Percentiles rank a stretch among this genome's conserved stretches.
phyloP scores from a whole-genome alignment of 1,140 invertebrate species.

The Lepidostoma basale region DNA sequence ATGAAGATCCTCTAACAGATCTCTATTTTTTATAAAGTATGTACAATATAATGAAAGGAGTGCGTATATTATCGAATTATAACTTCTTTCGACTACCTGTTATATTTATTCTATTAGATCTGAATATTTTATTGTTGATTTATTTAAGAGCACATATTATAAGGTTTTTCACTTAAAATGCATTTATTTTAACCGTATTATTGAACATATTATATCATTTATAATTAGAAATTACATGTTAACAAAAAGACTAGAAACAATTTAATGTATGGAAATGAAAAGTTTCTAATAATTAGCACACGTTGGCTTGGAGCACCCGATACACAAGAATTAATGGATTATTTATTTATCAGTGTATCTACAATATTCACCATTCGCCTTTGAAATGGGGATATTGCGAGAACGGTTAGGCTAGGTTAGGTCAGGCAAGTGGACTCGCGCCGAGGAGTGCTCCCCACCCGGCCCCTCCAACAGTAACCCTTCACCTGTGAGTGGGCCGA shows the following conservation, averaged over 20 bases:
- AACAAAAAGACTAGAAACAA: constrained; percentile 20
- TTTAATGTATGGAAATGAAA: constrained; percentile 8
- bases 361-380: no score
- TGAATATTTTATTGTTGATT: constrained; percentile 30
- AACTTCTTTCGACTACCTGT: constrained; percentile 16
- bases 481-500: no score
- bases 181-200: constrained; percentile 19
- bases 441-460: no score
- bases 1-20: constrained; percentile 7
- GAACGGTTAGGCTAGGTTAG: no score
- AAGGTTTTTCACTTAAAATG: constrained; percentile 11
- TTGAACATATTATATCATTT: neutral
- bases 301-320: constrained; percentile 24
- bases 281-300: constrained; percentile 14
- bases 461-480: no score
- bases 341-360: no score
- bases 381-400: no score
- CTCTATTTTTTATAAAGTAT: constrained; percentile 13
- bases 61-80: constrained; percentile 16
- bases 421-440: no score
- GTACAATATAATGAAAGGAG: neutral
- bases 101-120: constrained; percentile 23
- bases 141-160: constrained; percentile 30
- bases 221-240: constrained; percentile 24
- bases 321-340: no score